phyloP scores from a whole-genome alignment of 2,888 invertebrate species.

The Plagodis dolabraria region DNA sequence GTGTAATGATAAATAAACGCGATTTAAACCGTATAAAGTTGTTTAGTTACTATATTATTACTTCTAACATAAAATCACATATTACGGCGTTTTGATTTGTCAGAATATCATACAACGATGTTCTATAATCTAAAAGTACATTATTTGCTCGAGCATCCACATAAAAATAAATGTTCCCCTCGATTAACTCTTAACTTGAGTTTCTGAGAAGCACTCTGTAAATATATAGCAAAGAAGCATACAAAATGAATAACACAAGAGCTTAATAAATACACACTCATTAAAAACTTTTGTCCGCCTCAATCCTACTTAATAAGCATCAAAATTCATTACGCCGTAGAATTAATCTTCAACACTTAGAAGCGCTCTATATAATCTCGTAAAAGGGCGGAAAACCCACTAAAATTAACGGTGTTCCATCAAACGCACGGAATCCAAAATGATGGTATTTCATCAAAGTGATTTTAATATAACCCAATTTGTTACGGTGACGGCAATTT shows the following conservation, averaged over 20 bases:
- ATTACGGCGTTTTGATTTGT: too few relatives aligned
- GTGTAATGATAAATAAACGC: too few relatives aligned
- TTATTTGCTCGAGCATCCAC: too few relatives aligned
- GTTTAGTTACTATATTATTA: too few relatives aligned
- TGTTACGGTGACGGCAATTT: slow-evolving; percentile 32
- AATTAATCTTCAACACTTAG: slow-evolving; percentile 22
- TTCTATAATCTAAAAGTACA: too few relatives aligned
- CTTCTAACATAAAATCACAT: too few relatives aligned
- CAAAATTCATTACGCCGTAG: slow-evolving; percentile 17
- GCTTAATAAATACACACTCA: neutral
- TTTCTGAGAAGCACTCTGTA: neutral
- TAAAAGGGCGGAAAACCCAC: slow-evolving; percentile 9
- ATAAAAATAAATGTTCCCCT: too few relatives aligned
- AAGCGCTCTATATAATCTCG: slow-evolving; percentile 20
- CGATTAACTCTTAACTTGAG: too few relatives aligned
- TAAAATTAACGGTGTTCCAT: slow-evolving; percentile 6
- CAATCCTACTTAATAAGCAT: slow-evolving; percentile 25
- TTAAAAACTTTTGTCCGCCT: slow-evolving; percentile 15
- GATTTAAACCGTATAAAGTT: too few relatives aligned
- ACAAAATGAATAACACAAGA: neutral
- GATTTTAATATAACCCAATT: slow-evolving; percentile 36
- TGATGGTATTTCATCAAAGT: slow-evolving; percentile 26
- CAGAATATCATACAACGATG: too few relatives aligned
- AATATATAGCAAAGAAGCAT: neutral
- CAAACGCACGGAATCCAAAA: slow-evolving; percentile 16